Conservation (phyloP, 2,797 vertebrate species). For the Rhinogobio ventralis region DNA sequence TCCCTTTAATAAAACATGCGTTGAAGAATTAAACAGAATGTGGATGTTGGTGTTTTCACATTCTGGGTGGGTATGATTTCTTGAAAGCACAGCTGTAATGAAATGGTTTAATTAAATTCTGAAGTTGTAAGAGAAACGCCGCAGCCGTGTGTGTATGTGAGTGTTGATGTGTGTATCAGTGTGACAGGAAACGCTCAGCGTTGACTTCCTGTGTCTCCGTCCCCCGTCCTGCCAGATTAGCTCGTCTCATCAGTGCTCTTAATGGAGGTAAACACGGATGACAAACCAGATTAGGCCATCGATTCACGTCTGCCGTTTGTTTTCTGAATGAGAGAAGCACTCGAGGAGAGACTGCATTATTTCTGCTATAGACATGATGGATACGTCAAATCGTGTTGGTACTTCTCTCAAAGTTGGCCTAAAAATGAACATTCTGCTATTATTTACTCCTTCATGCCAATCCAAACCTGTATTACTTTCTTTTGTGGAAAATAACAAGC, state of each 20-base stretch:
- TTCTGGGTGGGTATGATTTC: not conserved
- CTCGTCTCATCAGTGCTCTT: conserved; percentile 74
- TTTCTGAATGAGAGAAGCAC: not conserved
- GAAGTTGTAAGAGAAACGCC: not conserved
- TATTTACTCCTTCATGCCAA: too few relatives aligned
- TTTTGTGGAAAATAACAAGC: too few relatives aligned
- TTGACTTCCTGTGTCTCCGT: conserved; percentile 68
- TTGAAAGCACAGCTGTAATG: not conserved
- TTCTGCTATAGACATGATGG: too few relatives aligned
- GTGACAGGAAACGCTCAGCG: conserved; percentile 66
- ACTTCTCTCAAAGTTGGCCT: too few relatives aligned
- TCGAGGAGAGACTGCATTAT: too few relatives aligned
- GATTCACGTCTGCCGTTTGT: conserved; percentile 65
- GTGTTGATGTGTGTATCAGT: not conserved
- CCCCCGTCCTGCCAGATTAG: conserved; percentile 47
- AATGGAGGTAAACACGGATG: conserved; percentile 66
- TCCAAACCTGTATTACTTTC: too few relatives aligned
- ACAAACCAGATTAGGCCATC: conserved; percentile 75
- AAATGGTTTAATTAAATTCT: not conserved
- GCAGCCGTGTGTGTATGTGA: not conserved
- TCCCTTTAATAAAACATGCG: too few relatives aligned
- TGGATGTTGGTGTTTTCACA: too few relatives aligned
- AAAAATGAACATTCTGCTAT: too few relatives aligned
- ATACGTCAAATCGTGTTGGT: too few relatives aligned
- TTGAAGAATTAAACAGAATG: too few relatives aligned